Conservation (phyloP, 1,140 invertebrate species). For the Ridgeia piscesae region DNA sequence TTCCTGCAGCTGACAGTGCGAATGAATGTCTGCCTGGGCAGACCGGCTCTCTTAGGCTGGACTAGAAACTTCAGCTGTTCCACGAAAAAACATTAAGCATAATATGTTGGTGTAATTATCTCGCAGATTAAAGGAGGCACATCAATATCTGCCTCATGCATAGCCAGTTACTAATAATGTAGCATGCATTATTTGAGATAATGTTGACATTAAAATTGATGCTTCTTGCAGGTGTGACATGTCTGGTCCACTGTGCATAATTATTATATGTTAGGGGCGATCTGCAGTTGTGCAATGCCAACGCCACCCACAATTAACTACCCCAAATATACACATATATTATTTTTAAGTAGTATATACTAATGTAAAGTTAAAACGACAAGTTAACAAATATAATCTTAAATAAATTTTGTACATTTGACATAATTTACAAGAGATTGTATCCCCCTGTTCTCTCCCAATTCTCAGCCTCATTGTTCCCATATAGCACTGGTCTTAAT, state of each 20-base stretch:
- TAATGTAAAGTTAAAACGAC: too few species aligned
- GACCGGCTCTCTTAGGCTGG: not conserved
- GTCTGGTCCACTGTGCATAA: not conserved
- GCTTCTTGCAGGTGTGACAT: not conserved
- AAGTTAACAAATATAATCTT: too few species aligned
- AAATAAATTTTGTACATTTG: too few species aligned
- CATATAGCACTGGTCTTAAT: not conserved
- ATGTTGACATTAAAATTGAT: slow-evolving; percentile 1
- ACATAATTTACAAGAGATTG: too few species aligned
- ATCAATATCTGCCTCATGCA: slow-evolving; percentile 1
- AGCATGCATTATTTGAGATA: slow-evolving; percentile 6
- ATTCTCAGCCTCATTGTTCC: not conserved
- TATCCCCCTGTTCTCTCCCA: too few species aligned
- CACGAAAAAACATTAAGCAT: slow-evolving; percentile 1
- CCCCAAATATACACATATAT: not conserved
- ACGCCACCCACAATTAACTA: not conserved
- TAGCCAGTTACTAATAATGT: not conserved
- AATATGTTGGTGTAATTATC: not conserved
- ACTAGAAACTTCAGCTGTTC: not conserved
- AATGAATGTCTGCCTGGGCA: not conserved
- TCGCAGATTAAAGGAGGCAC: not conserved
- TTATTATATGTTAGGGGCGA: not conserved
- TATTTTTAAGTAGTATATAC: not conserved
- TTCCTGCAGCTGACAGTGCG: not conserved
- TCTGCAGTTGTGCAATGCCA: not conserved